These are phyloP conservation scores for Torymus auratus DNA, from an alignment of 2,888 invertebrate genomes.

Conservation along the genomic window DNA sequence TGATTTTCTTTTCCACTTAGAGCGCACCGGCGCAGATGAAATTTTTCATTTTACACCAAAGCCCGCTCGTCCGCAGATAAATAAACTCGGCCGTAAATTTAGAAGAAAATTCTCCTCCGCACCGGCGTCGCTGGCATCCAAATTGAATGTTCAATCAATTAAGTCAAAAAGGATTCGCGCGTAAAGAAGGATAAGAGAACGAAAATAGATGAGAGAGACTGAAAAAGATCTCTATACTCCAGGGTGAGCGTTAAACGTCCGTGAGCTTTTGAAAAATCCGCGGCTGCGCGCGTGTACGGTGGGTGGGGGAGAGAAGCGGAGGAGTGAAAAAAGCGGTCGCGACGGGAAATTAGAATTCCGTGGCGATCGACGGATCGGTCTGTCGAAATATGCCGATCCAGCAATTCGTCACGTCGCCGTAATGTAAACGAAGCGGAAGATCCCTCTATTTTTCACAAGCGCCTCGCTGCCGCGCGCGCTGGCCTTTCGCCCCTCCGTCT, in stretches of 20 bases:
- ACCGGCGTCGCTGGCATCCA: not conserved
- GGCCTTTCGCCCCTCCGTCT: slow-evolving; percentile 14
- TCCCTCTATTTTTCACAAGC: slow-evolving; percentile 61
- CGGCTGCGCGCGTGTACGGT: not conserved
- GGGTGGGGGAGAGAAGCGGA: not conserved
- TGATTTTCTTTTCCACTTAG: slow-evolving; percentile 16
- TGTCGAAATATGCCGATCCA: slow-evolving; percentile 63
- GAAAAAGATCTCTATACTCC: not conserved
- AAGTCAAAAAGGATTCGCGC: slow-evolving; percentile 44
- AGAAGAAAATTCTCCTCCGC: slow-evolving; percentile 20
- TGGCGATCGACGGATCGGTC: slow-evolving; percentile 61
- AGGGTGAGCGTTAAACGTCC: slow-evolving; percentile 13
- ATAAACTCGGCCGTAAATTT: slow-evolving; percentile 22
- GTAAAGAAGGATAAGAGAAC: slow-evolving; percentile 20
- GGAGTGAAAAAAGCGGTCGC: slow-evolving; percentile 51
- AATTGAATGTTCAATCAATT: slow-evolving; percentile 54
- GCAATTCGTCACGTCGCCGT: slow-evolving; percentile 58
- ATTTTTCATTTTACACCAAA: slow-evolving; percentile 12
- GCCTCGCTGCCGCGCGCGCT: slow-evolving; percentile 25
- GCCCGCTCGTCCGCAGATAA: not conserved
- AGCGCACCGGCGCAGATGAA: slow-evolving; percentile 8
- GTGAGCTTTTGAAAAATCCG: slow-evolving; percentile 55
- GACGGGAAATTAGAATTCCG: slow-evolving; percentile 60
- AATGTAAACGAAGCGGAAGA: slow-evolving; percentile 61
- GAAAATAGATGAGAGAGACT: slow-evolving; percentile 14